Evolutionary conservation across 2,797 vertebrate genomes (phyloP), one percentile per base, ranked within the genome.

Genomic region (Brachyalestes nurse): DNA sequence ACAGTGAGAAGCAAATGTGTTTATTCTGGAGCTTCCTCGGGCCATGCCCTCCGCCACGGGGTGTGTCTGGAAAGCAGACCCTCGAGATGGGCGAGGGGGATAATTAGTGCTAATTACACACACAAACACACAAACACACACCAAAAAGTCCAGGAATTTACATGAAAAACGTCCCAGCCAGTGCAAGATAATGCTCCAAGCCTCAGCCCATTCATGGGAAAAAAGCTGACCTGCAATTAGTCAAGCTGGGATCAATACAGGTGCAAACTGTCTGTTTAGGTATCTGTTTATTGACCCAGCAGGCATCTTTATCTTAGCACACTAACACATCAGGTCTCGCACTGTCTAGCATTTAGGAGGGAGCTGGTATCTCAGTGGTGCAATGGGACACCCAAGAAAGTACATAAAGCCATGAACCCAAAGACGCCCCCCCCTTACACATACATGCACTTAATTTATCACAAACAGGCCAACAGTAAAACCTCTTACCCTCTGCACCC

Each of bases 1-100:
- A 85, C 87, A 67, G 67, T 75, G 75, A 55, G 47, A 51, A 71
- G 55, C 25, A 8, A 21, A 10, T 88, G 73, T 78, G 67, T 92
- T 91, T 92, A 93, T 90, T 92, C 81, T 77, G 60, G 81, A 82
- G 84, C 85, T 92, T 94, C 91, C 91, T 90, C 79, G 88, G 91
- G 88, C 89, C 84, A 74, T 42, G 83, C 87, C 78, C 49, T 23
- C 40, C 80, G 75, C 87, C 84, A 82, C 88, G 83, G 91, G 92
- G 92, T 85, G 91, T 91, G 81, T 88, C 86, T 64, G 86, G 84
- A 89, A 88, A 14, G 21, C 65, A 82, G 45, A 58, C 91, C 84
- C 81, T 47, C 21, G 89, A 86, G 93, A 91, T 64, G 1, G 34
- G 80, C 40, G 81, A 84, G 82, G 86, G 78, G 75, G 79, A 71